Base-by-base conservation (phyloP, 2,888 invertebrate species). In the Hypomecis punctinalis region DNA sequence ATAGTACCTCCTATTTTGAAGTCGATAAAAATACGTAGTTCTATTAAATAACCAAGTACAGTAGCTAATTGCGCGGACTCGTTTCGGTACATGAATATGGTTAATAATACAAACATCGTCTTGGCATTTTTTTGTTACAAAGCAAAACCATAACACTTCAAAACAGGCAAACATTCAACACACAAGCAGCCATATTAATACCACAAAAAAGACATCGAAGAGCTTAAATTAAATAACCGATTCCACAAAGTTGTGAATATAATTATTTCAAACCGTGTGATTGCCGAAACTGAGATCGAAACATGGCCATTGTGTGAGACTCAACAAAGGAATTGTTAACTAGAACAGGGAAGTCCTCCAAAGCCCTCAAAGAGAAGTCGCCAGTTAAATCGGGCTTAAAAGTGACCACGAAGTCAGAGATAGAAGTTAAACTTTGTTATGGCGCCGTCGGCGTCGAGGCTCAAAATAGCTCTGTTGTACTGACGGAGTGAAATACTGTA, bases 381-480 rank as follows among this genome's bases (percentile, higher is more conserved):
- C 6, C 55, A 55, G 55, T 55, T 55, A 55, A 55, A 55, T 46
- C 37, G 39, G 46, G 46, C 46, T 55, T 55, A 55, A 46, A 45
- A 55, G 55, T 55, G 55, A 55, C 55, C 55, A 39, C 45, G 36
- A 45, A 55, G 10, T 37, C 46, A 11, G 39, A 6, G 46, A 55
- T 11, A 55, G 55, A 46, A 46, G 10, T 55, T 46, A 37, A 46
- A 13, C 46, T 46, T 37, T 55, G 46, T 55, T 37, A 37, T 36
- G 46, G n/a, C 46, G 35, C 36, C 55, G 37, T 11, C 51, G 51
- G 51, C 13, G 37, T n/a, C n/a, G 43, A 5, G 10, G 42, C 42
- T 43, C 43, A 35, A 43, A 53, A 53, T 53, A 53, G 9, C 45
- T 33, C 45, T 37, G 46, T 55, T 55, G 55, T 55, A 46, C 8